Conservation (phyloP, 2,113 vertebrate species). For the Myxocyprinus asiaticus region DNA sequence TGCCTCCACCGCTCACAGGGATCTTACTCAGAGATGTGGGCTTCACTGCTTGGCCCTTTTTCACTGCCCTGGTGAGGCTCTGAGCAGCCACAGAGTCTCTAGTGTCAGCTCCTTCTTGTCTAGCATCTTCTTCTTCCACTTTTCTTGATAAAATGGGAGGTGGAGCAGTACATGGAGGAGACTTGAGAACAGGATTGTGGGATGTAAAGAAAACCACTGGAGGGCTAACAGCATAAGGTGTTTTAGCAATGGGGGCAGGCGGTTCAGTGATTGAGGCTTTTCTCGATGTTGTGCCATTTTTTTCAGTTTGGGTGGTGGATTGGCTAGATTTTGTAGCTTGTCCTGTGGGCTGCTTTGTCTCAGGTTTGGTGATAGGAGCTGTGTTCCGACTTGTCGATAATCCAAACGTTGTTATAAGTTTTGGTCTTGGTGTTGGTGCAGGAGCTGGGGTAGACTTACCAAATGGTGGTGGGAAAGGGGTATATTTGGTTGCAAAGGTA, state of each 20-base stretch:
- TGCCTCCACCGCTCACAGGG: slow-evolving; percentile 66
- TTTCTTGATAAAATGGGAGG: too few species aligned
- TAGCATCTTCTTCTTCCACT: not conserved
- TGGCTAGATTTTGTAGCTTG: slow-evolving; percentile 27
- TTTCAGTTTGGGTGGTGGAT: slow-evolving; percentile 12
- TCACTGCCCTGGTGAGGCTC: slow-evolving; percentile 67
- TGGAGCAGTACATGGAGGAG: too few species aligned
- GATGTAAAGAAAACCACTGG: not conserved
- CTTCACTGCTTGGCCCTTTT: slow-evolving; percentile 78
- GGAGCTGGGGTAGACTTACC: slow-evolving; percentile 36
- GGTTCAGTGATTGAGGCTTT: slow-evolving; percentile 24
- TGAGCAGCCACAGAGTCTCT: slow-evolving; percentile 7
- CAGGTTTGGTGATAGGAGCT: slow-evolving; percentile 47
- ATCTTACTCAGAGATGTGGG: slow-evolving; percentile 72
- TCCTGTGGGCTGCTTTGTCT: slow-evolving; percentile 35
- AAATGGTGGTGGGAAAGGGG: slow-evolving; percentile 44
- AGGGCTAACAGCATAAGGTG: not conserved
- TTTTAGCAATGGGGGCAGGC: not conserved
- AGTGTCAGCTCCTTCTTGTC: not conserved
- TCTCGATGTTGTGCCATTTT: slow-evolving; percentile 1
- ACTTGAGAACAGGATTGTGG: too few species aligned
- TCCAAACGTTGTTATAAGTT: slow-evolving; percentile 57
- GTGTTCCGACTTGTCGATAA: slow-evolving; percentile 53
- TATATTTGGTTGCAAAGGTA: slow-evolving; percentile 40
- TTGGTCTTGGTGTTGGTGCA: slow-evolving; percentile 43